These are phyloP conservation scores for Mesopsocus fuscifrons DNA, from an alignment of 2,888 invertebrate species.

Conservation along the genomic window DNA sequence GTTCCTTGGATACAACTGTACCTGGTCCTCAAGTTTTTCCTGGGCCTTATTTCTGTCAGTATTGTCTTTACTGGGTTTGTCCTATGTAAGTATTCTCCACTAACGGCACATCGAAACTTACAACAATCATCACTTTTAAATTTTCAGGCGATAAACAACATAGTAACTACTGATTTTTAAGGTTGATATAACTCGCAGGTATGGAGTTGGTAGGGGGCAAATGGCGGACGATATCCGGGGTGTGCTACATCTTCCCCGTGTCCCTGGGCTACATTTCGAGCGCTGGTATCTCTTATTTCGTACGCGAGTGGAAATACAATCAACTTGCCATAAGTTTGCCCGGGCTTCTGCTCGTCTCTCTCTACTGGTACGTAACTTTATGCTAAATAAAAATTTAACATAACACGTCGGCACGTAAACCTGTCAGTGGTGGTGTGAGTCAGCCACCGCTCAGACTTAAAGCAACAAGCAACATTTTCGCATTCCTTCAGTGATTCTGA, in stretches of 20 bases:
- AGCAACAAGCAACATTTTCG: too few species aligned
- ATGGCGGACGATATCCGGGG: conserved; percentile 62
- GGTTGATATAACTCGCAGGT: too few species aligned
- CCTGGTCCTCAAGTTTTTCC: conserved; percentile 42
- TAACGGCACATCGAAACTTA: too few species aligned
- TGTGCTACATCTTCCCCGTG: conserved; percentile 61
- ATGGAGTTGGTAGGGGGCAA: conserved; percentile 62
- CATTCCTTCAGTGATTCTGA: too few species aligned
- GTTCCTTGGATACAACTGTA: conserved; percentile 51
- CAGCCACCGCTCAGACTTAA: too few species aligned
- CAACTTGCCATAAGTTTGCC: conserved; percentile 55
- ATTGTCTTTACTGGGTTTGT: conserved; percentile 67
- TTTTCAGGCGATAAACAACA: too few species aligned
- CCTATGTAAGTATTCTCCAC: conserved; percentile 27
- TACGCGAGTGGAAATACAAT: conserved; percentile 52
- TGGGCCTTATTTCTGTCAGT: conserved; percentile 62
- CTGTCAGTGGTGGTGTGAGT: too few species aligned
- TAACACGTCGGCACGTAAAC: too few species aligned
- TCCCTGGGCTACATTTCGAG: conserved; percentile 56
- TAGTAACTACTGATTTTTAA: too few species aligned
- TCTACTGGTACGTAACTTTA: conserved; percentile 30
- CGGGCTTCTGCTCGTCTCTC: conserved; percentile 41
- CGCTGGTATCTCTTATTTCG: conserved; percentile 45
- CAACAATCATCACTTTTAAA: too few species aligned
- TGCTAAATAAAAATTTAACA: not conserved